Base-by-base conservation (phyloP, 92 coral and sea anemone genomes). In the Metridium senile region DNA sequence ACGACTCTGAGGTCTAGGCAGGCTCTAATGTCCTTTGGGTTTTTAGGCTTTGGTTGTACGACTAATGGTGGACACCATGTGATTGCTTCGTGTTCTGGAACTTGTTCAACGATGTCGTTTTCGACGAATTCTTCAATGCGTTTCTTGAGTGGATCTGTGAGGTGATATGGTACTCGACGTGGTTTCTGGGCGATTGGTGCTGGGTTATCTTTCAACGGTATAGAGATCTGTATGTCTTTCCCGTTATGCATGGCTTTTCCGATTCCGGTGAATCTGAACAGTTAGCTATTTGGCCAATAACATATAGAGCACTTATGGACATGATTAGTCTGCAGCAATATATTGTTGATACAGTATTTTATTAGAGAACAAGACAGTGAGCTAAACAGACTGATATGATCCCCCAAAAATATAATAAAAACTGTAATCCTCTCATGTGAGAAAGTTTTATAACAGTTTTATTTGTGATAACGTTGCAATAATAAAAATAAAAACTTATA, bases 31-130 rank as follows among this genome's bases (percentile, higher is more conserved):
- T 71, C 78, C 29, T 56, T 72, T 33, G 71, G 85, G 64, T 80
- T 81, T 43, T 74, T 81, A 3, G 80, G 81, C 33, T 81, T 74
- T 4, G 81, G 81, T 74, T 81, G 86, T 33, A 81, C 74, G 13
- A 81, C 86, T 23, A 81, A 23, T 2, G 86, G 86, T 26, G 86
- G 74, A 54, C 86, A 81, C 86, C 86, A 81, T 0, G 75, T 74
- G 72, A 81, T 64, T 9, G 86, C 34, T 64, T 81, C 81, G 51
- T 75, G 81, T 23, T 86, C 80, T 7, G 92, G 90, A 23, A 87
- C 89, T 49, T 26, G 57, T 31, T 81, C 86, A 25, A 81, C 64
- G 66, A 81, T 81, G 54, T 81, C 74, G 34, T 74, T 53, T 35
- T 74, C 53, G 7, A 62, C 64, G 53, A 81, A 81, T 31, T 81